Base-by-base conservation (phyloP, 2,888 invertebrate species). In the Andrena hattorfiana region DNA sequence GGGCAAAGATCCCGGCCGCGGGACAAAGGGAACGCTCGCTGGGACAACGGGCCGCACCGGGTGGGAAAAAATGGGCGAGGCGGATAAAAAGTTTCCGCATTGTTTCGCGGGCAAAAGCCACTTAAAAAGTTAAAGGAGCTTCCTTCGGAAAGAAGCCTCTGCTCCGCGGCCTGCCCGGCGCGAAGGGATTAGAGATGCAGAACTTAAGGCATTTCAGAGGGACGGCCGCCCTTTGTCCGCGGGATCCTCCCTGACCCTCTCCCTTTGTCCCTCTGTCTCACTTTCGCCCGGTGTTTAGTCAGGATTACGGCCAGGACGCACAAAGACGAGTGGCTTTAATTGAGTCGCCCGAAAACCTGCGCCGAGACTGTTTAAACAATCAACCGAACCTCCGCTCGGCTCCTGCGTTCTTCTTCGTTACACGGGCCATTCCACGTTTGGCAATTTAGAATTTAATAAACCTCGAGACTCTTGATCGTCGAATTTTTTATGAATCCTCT, bases 121-220 rank as follows among this genome's bases (percentile, higher is more conserved):
- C 89, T 91, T 92, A 89, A 91, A 56, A 92, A 91, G 91, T 92
- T 91, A 88, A 91, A 87, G 87, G 76, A 89, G 89, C 80, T 84
- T 87, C 85, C 78, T 87, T 86, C 86, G 77, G 77, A 84, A 74
- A 69, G 77, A 82, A 79, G 62, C 63, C 60, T 70, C 28, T 62
- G 68, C 66, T 60, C 64, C 35, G 30, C 42, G 62, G 59, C n/a
- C 42, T 59, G 54, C 63, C 42, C 23, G 71, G 75, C 64, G 75
- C 72, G 51, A 73, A 73, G 72, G 83, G 83, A 83, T 83, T 70
- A 83, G 77, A 59, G 74, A 83, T 74, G 77, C 84, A 75, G 72
- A 71, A 75, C 70, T 83, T 64, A 8, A 75, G 68, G 66, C 78
- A 84, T 75, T 77, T 78, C 84, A 49, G 30, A 48, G 42, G 59